Evolutionary conservation across 2,888 invertebrate genomes (phyloP), one percentile per base, ranked within the genome.

Genomic region (Xanthia togata): DNA sequence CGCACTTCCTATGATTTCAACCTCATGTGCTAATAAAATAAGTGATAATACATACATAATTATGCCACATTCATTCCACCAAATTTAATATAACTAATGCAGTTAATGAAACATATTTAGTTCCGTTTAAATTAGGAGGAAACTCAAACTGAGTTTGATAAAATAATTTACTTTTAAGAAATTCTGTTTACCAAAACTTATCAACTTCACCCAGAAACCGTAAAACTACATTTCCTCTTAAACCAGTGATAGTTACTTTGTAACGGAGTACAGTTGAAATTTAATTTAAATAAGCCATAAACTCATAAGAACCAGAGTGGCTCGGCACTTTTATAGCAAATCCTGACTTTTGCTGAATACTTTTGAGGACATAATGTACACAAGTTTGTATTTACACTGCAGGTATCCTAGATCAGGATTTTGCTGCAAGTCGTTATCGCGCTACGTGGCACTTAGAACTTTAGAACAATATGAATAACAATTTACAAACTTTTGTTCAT

Each of bases 381-480:
- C 47, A 83, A 83, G 20, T 70, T 73, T 69, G 60, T 84, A 57
- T 62, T 79, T 20, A 47, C 50, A 67, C 23, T 81, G 59, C 65
- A 84, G 84, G 81, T 75, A 70, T 70, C 6, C 70, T 81, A 67
- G 67, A 76, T 76, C 60, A 70, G 26, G 47, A 70, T 38, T 73
- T 69, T 53, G 31, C 59, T 41, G 76, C 71, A 74, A 55, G 47
- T 63, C 60, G 12, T 77, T 74, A 50, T 81, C 67, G 23, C 75
- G 71, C 63, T 47, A 78, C 69, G 74, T 70, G 55, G 62, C 47
- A 81, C 70, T 78, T 81, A 55, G 74, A 81, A 85, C 73, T 75
- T 74, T 57, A 38, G 35, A 72, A 76, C 53, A 82, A 69, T 75
- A 85, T 73, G 76, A 85, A 81, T 75, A 77, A 74, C 62, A 81